Conservation (phyloP, 2,888 invertebrate species). For the Agrypnus murinus region DNA sequence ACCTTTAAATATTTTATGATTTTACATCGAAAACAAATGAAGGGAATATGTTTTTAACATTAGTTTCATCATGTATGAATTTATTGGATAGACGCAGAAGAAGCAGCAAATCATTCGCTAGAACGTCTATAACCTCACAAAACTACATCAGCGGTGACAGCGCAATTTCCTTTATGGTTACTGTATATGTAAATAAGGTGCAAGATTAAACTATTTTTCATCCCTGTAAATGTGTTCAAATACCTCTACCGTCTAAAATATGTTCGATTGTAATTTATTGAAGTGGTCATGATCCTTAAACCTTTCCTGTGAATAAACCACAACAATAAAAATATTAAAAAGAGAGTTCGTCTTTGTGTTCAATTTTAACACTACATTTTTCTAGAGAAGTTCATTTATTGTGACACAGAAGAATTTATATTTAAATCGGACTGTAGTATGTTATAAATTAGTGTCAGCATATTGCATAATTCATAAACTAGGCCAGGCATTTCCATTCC, state of each 20-base stretch:
- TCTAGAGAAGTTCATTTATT: conserved; percentile 20
- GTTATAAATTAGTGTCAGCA: conserved; percentile 35
- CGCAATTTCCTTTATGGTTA: conserved; percentile 50
- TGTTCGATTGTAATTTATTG: conserved; percentile 31
- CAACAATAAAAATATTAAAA: conserved; percentile 16
- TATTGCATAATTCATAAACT: conserved; percentile 36
- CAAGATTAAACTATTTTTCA: conserved; percentile 48
- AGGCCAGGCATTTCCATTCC: conserved; percentile 31
- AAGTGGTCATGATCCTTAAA: neutral
- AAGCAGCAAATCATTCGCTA: conserved; percentile 41
- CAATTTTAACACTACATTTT: conserved; percentile 14
- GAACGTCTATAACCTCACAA: conserved; percentile 36
- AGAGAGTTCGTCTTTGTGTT: neutral
- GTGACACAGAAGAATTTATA: conserved; percentile 30
- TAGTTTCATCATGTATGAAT: neutral
- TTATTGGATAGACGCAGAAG: conserved; percentile 32
- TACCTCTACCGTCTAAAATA: conserved; percentile 21
- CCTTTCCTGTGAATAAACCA: neutral
- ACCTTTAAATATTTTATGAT: conserved; percentile 1
- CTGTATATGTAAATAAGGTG: conserved; percentile 48
- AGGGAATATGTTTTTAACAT: neutral
- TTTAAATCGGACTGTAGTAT: conserved; percentile 33
- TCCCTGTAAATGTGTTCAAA: conserved; percentile 27
- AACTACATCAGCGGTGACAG: conserved; percentile 47
- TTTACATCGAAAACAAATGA: neutral